phyloP scores from a whole-genome alignment of 2,888 invertebrate genomes.

The Teleiodes luculella region DNA sequence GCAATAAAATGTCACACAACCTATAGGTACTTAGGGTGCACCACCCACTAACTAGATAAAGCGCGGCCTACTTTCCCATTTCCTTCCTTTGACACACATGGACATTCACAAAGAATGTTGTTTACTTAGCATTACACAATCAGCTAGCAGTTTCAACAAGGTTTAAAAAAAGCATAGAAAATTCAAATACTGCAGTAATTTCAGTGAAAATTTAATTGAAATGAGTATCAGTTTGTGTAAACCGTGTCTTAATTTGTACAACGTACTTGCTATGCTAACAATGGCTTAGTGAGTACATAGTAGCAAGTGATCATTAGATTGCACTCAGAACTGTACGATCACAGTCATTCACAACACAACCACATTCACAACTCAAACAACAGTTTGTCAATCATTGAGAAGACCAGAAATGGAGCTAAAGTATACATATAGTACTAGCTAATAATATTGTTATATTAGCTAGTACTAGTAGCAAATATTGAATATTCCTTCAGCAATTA shows the following conservation, averaged over 20 bases:
- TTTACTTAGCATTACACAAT: slow-evolving; percentile 9
- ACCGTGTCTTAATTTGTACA: slow-evolving; percentile 11
- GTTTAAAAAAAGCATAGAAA: too few species aligned
- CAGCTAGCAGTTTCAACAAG: background rate
- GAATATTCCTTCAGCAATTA: too few species aligned
- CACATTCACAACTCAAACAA: slow-evolving; percentile 20
- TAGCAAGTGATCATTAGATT: slow-evolving; percentile 2
- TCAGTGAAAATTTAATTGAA: too few species aligned
- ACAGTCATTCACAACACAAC: slow-evolving; percentile 13
- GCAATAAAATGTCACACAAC: background rate
- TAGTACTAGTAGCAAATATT: too few species aligned
- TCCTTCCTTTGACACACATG: slow-evolving; percentile 18
- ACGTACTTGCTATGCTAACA: too few species aligned
- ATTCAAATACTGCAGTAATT: too few species aligned
- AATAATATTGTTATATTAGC: too few species aligned
- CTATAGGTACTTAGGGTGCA: slow-evolving; percentile 13
- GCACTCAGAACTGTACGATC: slow-evolving; percentile 12
- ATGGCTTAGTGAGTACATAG: background rate
- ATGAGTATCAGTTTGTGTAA: too few species aligned
- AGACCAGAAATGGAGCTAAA: background rate
- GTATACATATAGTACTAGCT: too few species aligned
- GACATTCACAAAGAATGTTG: slow-evolving; percentile 11
- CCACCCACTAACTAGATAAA: slow-evolving; percentile 23
- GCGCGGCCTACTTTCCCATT: slow-evolving; percentile 21
- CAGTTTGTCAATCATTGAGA: slow-evolving; percentile 18